Conservation (phyloP, 1,140 invertebrate species). For the Carcinoscorpius rotundicauda region DNA sequence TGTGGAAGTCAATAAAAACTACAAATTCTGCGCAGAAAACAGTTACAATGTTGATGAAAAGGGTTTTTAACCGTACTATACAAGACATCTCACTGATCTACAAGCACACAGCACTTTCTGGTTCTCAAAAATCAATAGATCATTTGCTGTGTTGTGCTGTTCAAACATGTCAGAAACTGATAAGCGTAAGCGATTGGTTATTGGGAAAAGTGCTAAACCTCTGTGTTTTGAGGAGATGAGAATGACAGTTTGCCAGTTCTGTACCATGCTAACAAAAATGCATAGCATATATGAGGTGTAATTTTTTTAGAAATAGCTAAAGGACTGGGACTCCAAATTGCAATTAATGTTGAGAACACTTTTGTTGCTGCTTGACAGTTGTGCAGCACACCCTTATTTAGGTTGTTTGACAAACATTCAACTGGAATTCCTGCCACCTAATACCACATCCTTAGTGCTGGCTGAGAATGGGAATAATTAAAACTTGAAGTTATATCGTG, state of each 20-base stretch:
- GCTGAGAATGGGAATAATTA: background rate
- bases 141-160: constrained; percentile 9
- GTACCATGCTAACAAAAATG: constrained; percentile 22
- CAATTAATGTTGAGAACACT: constrained; percentile 17
- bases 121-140: background rate
- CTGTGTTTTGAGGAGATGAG: constrained; percentile 6
- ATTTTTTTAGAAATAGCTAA: constrained; percentile 24
- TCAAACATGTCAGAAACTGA: constrained; percentile 12
- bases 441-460: constrained; percentile 22
- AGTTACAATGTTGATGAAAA: too few species aligned
- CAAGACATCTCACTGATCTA: too few species aligned
- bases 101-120: too few species aligned
- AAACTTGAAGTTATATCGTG: too few species aligned
- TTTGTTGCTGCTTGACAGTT: constrained; percentile 26
- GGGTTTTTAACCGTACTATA: too few species aligned
- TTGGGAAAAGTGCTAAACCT: constrained; percentile 12
- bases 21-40: background rate
- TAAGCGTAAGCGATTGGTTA: constrained; percentile 7
- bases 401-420: constrained; percentile 15
- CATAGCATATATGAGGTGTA: constrained; percentile 21
- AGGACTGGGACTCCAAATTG: constrained; percentile 10
- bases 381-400: constrained; percentile 20
- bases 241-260: constrained; percentile 18
- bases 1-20: constrained; percentile 8
- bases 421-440: constrained; percentile 21